Evolutionary conservation across 2,797 vertebrate genomes (phyloP).

Genomic region (Huso huso): DNA sequence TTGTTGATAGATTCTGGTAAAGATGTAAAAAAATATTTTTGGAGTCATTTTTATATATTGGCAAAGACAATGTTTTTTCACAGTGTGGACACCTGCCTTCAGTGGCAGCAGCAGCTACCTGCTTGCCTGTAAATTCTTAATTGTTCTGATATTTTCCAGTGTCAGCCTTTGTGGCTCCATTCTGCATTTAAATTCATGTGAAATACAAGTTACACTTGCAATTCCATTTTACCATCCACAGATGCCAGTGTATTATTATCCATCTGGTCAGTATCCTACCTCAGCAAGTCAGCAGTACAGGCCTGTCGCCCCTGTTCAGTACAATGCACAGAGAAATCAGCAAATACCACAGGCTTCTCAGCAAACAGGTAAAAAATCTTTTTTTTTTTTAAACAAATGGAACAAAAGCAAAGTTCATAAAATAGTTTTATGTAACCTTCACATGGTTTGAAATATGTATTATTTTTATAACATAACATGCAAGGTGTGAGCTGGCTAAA

Average conservation of each 20-base stretch:
- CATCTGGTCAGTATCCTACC: slow-evolving; percentile 84
- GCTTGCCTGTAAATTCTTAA: neutral
- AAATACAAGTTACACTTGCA: slow-evolving; percentile 2
- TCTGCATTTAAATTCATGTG: neutral
- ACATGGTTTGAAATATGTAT: too few species aligned
- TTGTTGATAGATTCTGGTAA: too few species aligned
- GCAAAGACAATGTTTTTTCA: neutral
- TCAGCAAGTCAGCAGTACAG: slow-evolving; percentile 78
- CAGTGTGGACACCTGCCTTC: neutral
- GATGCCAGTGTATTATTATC: slow-evolving; percentile 82
- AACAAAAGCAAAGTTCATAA: too few species aligned
- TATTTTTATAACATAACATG: too few species aligned
- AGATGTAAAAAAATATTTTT: neutral
- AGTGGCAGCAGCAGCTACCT: neutral
- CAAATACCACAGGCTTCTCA: slow-evolving; percentile 60
- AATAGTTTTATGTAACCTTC: too few species aligned
- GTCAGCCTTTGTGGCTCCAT: neutral
- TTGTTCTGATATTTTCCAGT: neutral
- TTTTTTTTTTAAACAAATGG: too few species aligned
- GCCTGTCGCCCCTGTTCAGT: slow-evolving; percentile 69
- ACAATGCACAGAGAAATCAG: slow-evolving; percentile 57
- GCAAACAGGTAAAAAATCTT: slow-evolving; percentile 52
- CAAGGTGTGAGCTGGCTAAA: too few species aligned
- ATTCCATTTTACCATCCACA: slow-evolving; percentile 37
- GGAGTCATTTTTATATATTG: neutral